A percentile compares a stretch with the other conserved stretches of the same genome.
Evolutionary conservation across 2,113 vertebrate genomes (phyloP).

Genomic region (Callospermophilus lateralis): DNA sequence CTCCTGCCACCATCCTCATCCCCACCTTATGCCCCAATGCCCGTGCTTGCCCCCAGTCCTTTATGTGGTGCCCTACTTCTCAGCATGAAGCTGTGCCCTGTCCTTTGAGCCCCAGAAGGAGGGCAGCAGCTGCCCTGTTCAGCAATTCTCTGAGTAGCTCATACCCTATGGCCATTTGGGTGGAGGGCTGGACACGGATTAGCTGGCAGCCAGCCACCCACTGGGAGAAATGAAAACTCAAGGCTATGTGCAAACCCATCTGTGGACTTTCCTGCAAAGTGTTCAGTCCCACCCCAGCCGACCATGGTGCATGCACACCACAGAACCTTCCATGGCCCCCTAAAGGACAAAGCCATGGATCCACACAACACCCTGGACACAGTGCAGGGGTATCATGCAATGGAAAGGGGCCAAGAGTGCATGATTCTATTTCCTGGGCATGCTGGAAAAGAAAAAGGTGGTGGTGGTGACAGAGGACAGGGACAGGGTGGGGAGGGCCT

Average conservation of each 20-base stretch:
- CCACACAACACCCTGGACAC: fast-evolving
- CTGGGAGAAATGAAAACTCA: neutral
- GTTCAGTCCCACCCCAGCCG: neutral
- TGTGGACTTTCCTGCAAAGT: neutral
- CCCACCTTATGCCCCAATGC: fast-evolving
- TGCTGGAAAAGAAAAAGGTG: fast-evolving
- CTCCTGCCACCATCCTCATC: no score
- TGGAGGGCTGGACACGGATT: neutral
- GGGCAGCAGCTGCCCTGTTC: no score
- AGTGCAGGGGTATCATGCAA: neutral
- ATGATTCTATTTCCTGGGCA: fast-evolving
- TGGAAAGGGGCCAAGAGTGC: no score
- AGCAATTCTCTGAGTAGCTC: neutral
- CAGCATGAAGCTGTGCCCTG: neutral
- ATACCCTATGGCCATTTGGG: neutral
- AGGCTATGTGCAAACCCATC: fast-evolving
- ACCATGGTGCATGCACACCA: fast-evolving
- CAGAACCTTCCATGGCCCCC: fast-evolving
- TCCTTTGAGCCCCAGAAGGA: neutral
- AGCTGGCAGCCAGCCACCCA: neutral
- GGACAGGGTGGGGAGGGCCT: fast-evolving
- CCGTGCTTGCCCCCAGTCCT: no score
- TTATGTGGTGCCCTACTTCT: neutral
- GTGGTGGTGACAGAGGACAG: neutral
- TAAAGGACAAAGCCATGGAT: no score